phyloP scores from a whole-genome alignment of 1,140 invertebrate genomes.

The Batillaria attramentaria region DNA sequence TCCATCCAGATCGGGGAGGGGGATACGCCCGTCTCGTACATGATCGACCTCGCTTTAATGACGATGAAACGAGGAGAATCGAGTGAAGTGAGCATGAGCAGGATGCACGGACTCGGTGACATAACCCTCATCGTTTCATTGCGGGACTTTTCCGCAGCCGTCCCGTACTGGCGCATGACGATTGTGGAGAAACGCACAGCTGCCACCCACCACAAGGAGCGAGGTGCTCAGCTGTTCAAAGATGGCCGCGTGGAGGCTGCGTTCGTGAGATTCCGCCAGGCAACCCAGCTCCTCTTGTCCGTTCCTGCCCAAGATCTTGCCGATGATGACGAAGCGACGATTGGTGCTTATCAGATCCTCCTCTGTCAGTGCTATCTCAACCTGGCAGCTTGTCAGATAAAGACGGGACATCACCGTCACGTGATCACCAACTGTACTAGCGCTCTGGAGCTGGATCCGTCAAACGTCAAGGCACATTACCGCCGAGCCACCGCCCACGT shows the following conservation, averaged over 20 bases:
- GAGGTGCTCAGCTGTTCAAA: slow-evolving; percentile 55
- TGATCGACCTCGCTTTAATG: slow-evolving; percentile 42
- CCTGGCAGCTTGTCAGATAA: slow-evolving; percentile 74
- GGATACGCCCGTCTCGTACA: slow-evolving; percentile 35
- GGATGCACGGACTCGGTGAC: background rate
- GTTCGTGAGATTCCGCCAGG: slow-evolving; percentile 52
- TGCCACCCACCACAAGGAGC: slow-evolving; percentile 52
- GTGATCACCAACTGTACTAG: slow-evolving; percentile 78
- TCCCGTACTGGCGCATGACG: slow-evolving; percentile 40
- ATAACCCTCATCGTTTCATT: slow-evolving; percentile 37
- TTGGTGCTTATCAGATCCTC: slow-evolving; percentile 37
- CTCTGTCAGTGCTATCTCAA: slow-evolving; percentile 58
- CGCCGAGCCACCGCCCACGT: slow-evolving; percentile 58
- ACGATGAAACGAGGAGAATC: slow-evolving; percentile 48
- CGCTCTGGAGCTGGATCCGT: slow-evolving; percentile 76
- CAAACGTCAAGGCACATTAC: slow-evolving; percentile 76
- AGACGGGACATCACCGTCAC: slow-evolving; percentile 75
- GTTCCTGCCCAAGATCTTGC: slow-evolving; percentile 31
- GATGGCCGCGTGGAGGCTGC: slow-evolving; percentile 48
- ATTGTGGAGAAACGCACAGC: slow-evolving; percentile 49
- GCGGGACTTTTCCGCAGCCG: slow-evolving; percentile 42
- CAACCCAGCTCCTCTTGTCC: slow-evolving; percentile 51
- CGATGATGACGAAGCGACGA: background rate
- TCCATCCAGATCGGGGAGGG: slow-evolving; percentile 44
- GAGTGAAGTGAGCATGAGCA: slow-evolving; percentile 36